phyloP scores from a whole-genome alignment of 2,797 vertebrate species.

The Cichlasoma orientale region DNA sequence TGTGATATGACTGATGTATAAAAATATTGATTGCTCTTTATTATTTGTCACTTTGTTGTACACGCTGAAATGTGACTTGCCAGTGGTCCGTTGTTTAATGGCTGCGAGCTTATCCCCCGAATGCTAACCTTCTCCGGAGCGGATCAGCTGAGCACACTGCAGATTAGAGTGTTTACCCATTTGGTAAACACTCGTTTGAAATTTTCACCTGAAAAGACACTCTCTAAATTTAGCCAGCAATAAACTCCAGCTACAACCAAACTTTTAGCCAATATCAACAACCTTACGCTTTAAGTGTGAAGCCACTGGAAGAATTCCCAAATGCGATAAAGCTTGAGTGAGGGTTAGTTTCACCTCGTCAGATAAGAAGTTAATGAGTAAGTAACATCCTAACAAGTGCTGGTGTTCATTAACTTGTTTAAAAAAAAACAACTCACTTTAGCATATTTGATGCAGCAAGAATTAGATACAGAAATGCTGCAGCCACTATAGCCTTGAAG shows the following conservation, averaged over 20 bases:
- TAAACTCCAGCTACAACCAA: not conserved
- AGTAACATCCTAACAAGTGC: too few species aligned
- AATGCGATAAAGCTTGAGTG: not conserved
- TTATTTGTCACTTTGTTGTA: not conserved
- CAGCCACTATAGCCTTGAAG: too few species aligned
- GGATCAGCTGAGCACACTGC: not conserved
- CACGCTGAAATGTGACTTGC: not conserved
- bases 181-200: not conserved
- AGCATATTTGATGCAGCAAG: too few species aligned
- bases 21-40: not conserved
- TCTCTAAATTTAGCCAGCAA: not conserved
- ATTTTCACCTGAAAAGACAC: too few species aligned
- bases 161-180: not conserved
- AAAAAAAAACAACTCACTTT: too few species aligned
- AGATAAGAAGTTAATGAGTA: too few species aligned
- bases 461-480: too few species aligned
- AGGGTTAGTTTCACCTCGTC: not conserved
- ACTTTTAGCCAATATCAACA: not conserved
- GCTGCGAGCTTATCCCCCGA: not conserved
- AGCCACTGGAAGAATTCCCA: not conserved
- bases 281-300: not conserved
- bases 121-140: not conserved
- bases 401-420: too few species aligned
- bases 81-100: not conserved
- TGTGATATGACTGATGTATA: not conserved